A percentile compares a stretch with the other conserved stretches of the same genome.
Evolutionary conservation across 2,113 vertebrate species (phyloP).

Genomic region (Pyrgilauda ruficollis): DNA sequence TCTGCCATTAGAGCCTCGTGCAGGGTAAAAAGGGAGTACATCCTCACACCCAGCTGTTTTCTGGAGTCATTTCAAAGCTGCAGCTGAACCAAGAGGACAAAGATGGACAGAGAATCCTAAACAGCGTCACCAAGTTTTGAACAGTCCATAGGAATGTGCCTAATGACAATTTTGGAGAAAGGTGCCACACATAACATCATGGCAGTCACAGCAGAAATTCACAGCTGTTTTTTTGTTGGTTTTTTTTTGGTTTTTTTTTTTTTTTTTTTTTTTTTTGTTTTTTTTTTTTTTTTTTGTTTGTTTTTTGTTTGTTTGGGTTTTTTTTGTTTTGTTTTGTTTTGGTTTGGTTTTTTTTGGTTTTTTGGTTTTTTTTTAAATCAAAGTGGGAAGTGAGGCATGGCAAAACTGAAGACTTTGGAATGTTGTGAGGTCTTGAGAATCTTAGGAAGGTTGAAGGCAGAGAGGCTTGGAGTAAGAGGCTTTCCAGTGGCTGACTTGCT

Average conservation of each 20-base stretch:
- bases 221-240: neutral
- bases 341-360: no score
- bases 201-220: neutral
- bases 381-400: neutral
- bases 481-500: neutral
- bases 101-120: neutral
- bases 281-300: neutral
- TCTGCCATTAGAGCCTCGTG: neutral
- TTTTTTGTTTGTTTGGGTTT: no score
- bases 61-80: neutral
- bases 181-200: neutral
- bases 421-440: neutral
- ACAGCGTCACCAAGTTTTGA: neutral
- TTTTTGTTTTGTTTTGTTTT: neutral
- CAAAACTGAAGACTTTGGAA: neutral
- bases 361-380: neutral
- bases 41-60: neutral
- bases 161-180: neutral
- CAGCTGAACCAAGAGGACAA: neutral
- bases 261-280: neutral
- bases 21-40: neutral
- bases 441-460: neutral
- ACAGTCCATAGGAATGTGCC: neutral
- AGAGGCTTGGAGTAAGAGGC: neutral
- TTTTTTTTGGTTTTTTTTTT: neutral